Percentiles rank a stretch among this genome's conserved stretches.
Conservation (phyloP, 2,888 invertebrate species). For the Rotaria magnacalcarata region DNA sequence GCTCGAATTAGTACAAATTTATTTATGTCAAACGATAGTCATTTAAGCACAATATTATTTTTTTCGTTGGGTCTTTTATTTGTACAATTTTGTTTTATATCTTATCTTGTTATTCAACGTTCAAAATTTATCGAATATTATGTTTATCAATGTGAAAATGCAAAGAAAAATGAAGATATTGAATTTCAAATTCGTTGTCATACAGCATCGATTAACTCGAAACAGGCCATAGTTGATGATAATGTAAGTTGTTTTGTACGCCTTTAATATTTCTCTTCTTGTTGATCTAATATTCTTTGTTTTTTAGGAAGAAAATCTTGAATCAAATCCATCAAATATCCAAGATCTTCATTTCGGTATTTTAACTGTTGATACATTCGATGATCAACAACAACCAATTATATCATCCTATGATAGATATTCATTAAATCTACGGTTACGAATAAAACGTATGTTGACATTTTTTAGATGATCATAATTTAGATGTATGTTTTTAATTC, state of each 20-base stretch:
- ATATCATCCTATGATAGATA: background rate
- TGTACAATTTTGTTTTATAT: conserved; percentile 71
- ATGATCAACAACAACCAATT: conserved; percentile 22
- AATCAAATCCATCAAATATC: background rate
- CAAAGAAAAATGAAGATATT: conserved; percentile 60
- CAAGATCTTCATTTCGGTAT: background rate
- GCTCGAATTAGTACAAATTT: conserved; percentile 47
- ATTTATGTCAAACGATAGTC: conserved; percentile 74
- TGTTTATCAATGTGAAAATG: conserved; percentile 66
- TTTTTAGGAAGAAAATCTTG: background rate
- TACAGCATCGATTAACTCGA: background rate
- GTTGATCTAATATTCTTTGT: no score
- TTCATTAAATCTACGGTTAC: background rate
- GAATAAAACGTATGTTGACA: background rate
- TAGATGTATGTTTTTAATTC: no score
- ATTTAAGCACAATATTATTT: conserved; percentile 78
- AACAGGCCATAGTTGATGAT: background rate
- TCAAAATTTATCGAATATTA: conserved; percentile 79
- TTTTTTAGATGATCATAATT: no score
- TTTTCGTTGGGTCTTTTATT: conserved; percentile 75
- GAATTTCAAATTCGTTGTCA: conserved; percentile 67
- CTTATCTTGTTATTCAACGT: conserved; percentile 73
- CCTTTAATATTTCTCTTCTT: no score
- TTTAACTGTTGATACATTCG: background rate
- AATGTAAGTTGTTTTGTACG: background rate